Evolutionary conservation across 2,113 vertebrate species (phyloP).

Genomic region (Puma concolor): DNA sequence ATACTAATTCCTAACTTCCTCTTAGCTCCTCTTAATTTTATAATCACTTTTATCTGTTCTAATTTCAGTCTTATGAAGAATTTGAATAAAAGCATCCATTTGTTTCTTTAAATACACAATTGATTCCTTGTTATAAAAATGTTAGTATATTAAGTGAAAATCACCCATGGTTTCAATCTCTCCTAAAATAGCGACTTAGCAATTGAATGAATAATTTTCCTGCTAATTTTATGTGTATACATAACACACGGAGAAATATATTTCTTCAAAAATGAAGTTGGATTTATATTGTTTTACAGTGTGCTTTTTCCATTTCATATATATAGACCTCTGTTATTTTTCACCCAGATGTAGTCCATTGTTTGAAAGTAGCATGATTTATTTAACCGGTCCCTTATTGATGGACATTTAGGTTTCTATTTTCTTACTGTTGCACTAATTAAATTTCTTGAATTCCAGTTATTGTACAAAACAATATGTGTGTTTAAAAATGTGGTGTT

Average conservation of each 20-base stretch:
- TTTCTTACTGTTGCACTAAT: constrained; percentile 1
- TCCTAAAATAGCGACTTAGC: neutral
- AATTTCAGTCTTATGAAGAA: constrained; percentile 19
- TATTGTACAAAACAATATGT: neutral
- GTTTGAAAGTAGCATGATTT: constrained; percentile 39
- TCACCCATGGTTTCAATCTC: neutral
- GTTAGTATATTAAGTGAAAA: constrained; percentile 7
- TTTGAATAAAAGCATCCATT: neutral
- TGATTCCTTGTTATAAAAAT: constrained; percentile 39
- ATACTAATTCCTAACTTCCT: neutral
- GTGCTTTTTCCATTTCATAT: constrained; percentile 11
- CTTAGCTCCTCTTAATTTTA: constrained; percentile 1
- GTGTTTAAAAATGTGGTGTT: constrained; percentile 31
- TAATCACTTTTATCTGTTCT: neutral
- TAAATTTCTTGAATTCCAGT: neutral
- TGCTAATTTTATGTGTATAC: neutral
- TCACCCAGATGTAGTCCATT: neutral
- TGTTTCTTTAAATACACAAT: neutral
- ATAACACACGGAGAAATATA: neutral
- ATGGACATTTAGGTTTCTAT: neutral
- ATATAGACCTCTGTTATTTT: neutral
- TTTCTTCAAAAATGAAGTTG: neutral
- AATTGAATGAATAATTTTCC: neutral
- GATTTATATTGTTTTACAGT: neutral
- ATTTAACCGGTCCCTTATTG: neutral